phyloP scores from a whole-genome alignment of 2,113 vertebrate species.

The Nothobranchius kuhntae region DNA sequence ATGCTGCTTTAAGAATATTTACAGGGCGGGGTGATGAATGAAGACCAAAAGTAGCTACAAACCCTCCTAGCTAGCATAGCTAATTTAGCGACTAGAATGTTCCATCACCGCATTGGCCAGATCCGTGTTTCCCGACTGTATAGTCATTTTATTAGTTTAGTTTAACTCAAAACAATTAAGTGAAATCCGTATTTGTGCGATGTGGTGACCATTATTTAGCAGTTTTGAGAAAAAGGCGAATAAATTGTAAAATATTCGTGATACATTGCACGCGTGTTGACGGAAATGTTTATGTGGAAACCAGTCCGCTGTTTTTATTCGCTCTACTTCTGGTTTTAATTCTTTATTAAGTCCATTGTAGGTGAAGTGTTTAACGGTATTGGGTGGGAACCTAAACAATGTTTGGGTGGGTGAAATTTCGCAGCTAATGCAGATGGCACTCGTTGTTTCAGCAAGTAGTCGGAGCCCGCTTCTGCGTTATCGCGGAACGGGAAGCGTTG shows the following conservation, averaged over 20 bases:
- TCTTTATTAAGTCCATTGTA: not conserved
- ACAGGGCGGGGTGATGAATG: accelerated
- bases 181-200: not conserved
- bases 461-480: slow-evolving; percentile 18
- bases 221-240: accelerated
- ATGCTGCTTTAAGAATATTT: accelerated
- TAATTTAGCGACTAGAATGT: slow-evolving; percentile 53
- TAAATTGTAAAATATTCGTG: not conserved
- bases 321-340: not conserved
- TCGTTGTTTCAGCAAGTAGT: slow-evolving; percentile 56
- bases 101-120: slow-evolving; percentile 29
- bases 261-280: not conserved
- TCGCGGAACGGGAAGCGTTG: slow-evolving; percentile 24
- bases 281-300: not conserved
- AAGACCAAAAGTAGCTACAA: slow-evolving; percentile 13
- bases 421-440: slow-evolving; percentile 9
- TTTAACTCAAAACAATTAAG: not conserved
- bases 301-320: not conserved
- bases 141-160: not conserved
- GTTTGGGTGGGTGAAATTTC: not conserved
- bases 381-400: not conserved
- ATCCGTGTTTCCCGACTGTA: not conserved
- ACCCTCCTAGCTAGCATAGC: not conserved
- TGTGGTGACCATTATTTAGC: accelerated
- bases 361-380: not conserved